Conservation (phyloP, 30 jellyfish, hydroid and myxozoan species). For the Pelagia noctiluca region DNA sequence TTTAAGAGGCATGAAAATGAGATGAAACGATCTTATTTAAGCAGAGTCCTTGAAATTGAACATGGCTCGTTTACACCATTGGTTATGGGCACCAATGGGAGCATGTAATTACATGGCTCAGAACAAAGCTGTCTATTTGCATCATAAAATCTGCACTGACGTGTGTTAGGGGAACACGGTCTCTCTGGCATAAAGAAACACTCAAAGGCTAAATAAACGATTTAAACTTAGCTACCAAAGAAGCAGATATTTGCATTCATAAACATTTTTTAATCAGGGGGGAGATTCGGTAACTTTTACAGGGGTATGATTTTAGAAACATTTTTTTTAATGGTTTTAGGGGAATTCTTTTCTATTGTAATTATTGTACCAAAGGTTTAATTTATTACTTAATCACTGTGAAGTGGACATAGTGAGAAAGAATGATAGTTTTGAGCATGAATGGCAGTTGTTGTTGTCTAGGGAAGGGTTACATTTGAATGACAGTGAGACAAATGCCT, state of each 20-base stretch:
- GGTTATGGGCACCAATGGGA: conserved; percentile 37
- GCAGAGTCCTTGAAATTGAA: conserved; percentile 21
- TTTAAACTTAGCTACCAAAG: background rate
- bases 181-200: background rate
- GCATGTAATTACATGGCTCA: background rate
- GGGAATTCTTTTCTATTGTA: background rate
- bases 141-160: background rate
- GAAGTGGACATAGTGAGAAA: no score
- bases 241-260: background rate
- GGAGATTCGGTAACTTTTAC: background rate
- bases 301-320: background rate
- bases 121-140: background rate
- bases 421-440: conserved; percentile 22
- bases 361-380: background rate
- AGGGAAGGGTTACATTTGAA: conserved; percentile 29
- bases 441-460: conserved; percentile 12
- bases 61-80: conserved; percentile 26
- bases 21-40: conserved; percentile 13
- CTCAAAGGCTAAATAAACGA: background rate
- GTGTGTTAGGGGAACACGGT: background rate
- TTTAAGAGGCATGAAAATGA: conserved; percentile 13
- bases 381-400: no score
- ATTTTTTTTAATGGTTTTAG: background rate
- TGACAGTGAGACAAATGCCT: conserved; percentile 29
- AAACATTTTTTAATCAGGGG: background rate